Evolutionary conservation across 2,888 invertebrate species (phyloP).

Genomic region (Drosophila paramelanica): DNA sequence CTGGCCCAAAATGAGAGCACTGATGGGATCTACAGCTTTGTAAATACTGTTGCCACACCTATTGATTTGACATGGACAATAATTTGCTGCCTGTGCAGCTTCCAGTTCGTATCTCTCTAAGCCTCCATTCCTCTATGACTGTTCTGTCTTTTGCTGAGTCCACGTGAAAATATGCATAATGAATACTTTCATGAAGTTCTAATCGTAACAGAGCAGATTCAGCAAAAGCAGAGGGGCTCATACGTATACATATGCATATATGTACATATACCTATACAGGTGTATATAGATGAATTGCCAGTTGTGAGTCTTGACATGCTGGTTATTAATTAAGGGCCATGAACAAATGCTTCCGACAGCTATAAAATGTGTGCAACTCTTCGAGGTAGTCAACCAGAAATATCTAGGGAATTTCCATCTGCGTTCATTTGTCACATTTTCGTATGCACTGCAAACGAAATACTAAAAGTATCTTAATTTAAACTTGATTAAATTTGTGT

Average conservation of each 20-base stretch:
- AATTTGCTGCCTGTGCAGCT: slow-evolving; percentile 28
- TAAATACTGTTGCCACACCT: slow-evolving; percentile 25
- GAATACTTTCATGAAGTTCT: background rate
- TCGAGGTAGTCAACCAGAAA: slow-evolving; percentile 1
- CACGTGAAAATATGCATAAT: slow-evolving; percentile 30
- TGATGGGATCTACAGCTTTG: slow-evolving; percentile 17
- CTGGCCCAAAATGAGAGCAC: slow-evolving; percentile 3
- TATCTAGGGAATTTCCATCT: slow-evolving; percentile 1
- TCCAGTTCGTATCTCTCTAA: background rate
- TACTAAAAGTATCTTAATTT: background rate
- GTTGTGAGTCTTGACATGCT: slow-evolving; percentile 22
- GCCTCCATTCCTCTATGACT: too few species aligned
- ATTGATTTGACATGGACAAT: slow-evolving; percentile 35
- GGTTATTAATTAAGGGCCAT: slow-evolving; percentile 35
- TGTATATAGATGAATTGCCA: slow-evolving; percentile 13
- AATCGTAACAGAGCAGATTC: slow-evolving; percentile 11
- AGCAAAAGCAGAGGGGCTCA: slow-evolving; percentile 17
- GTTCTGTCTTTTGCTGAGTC: slow-evolving; percentile 1
- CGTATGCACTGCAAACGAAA: background rate
- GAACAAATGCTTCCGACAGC: slow-evolving; percentile 4
- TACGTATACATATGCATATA: background rate
- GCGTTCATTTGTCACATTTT: background rate
- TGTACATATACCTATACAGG: background rate
- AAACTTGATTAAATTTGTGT: slow-evolving; percentile 16
- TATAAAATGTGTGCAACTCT: slow-evolving; percentile 12